A percentile compares a stretch with the other conserved stretches of the same genome.
Evolutionary conservation across 2,113 vertebrate species (phyloP).

Genomic region (Grammomys dolichurus): DNA sequence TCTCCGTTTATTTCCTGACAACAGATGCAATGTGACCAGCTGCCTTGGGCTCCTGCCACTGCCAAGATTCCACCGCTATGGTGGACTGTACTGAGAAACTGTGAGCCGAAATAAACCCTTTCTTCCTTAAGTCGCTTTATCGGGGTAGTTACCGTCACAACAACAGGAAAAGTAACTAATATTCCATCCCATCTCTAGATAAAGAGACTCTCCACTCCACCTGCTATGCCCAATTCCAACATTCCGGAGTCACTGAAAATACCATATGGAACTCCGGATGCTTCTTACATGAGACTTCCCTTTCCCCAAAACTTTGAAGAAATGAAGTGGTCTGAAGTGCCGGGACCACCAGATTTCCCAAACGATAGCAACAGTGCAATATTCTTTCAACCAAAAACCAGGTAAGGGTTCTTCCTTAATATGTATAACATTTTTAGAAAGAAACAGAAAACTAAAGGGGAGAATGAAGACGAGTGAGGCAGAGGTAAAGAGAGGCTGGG

Average conservation of each 20-base stretch:
- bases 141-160: neutral
- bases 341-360: neutral
- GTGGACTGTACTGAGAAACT: neutral
- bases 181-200: neutral
- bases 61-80: neutral
- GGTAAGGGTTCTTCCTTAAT: neutral
- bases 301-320: neutral
- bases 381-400: neutral
- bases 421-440: neutral
- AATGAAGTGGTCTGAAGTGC: neutral
- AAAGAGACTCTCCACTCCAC: neutral
- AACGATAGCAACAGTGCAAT: neutral
- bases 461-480: fast-evolving
- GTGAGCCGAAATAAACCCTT: neutral
- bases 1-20: neutral
- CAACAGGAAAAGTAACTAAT: neutral
- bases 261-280: neutral
- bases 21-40: neutral
- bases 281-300: neutral
- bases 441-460: neutral
- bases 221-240: too few relatives aligned
- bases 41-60: neutral
- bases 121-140: neutral
- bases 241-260: neutral
- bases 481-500: neutral